phyloP scores from a whole-genome alignment of 2,797 vertebrate species.

The Pseudochirops corinnae region DNA sequence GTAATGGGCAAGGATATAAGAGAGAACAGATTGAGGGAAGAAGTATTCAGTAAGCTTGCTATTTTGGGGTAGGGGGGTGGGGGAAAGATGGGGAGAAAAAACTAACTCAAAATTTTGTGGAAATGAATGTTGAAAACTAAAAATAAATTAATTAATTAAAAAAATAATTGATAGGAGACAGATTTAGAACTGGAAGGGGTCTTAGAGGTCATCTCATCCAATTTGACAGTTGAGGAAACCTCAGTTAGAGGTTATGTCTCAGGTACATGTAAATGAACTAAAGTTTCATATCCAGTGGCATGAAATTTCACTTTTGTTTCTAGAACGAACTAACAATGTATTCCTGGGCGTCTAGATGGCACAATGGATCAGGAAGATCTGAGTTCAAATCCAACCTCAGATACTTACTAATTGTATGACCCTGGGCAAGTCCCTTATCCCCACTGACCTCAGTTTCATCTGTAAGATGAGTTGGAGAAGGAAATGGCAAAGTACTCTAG shows the following conservation, averaged over 20 bases:
- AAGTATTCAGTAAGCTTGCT: too few species aligned
- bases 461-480: not conserved
- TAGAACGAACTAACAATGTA: slow-evolving; percentile 52
- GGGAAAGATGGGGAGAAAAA: too few species aligned
- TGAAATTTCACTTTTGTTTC: slow-evolving; percentile 53
- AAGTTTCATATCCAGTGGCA: not conserved
- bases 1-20: too few species aligned
- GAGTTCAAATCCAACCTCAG: not conserved
- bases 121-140: too few species aligned
- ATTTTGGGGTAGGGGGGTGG: too few species aligned
- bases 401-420: not conserved
- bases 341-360: not conserved
- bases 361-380: not conserved
- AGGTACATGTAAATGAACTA: too few species aligned
- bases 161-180: not conserved
- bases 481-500: not conserved
- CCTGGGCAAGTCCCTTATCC: not conserved
- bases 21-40: too few species aligned
- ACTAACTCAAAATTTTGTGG: too few species aligned
- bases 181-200: not conserved
- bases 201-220: not conserved
- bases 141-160: too few species aligned
- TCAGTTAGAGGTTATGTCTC: not conserved
- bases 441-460: not conserved
- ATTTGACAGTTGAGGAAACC: not conserved